phyloP scores from a whole-genome alignment of 2,113 vertebrate species.

The Indri indri region DNA sequence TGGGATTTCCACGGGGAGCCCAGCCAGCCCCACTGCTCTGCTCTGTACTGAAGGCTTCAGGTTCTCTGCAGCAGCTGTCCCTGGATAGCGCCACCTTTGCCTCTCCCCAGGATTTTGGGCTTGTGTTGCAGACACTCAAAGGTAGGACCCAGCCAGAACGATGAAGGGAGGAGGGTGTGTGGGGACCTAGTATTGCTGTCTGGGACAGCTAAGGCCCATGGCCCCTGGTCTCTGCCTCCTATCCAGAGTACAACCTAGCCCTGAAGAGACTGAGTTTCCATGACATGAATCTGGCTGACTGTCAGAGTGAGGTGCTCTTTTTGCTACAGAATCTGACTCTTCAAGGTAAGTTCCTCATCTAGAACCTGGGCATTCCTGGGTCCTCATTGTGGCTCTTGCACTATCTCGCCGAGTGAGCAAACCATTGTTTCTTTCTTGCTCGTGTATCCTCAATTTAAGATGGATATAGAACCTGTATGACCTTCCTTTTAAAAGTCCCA shows the following conservation, averaged over 20 bases:
- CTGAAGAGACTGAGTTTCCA: slow-evolving; percentile 89
- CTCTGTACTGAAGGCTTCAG: slow-evolving; percentile 84
- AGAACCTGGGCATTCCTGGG: background rate
- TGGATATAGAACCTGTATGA: background rate
- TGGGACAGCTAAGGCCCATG: background rate
- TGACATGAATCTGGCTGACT: slow-evolving; percentile 89
- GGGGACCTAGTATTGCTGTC: background rate
- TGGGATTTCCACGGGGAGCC: slow-evolving; percentile 87
- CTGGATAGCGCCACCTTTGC: slow-evolving; percentile 86
- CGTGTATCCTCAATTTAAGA: slow-evolving; percentile 16
- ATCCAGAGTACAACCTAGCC: slow-evolving; percentile 83
- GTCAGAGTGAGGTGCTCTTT: slow-evolving; percentile 88
- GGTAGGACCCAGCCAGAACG: slow-evolving; percentile 78
- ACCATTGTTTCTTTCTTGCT: background rate
- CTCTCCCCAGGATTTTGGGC: slow-evolving; percentile 78
- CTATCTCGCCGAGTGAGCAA: background rate
- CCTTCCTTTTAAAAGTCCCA: slow-evolving; percentile 17
- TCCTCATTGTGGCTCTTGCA: background rate
- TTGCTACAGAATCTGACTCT: slow-evolving; percentile 87
- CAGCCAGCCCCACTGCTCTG: slow-evolving; percentile 80
- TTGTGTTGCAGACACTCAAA: slow-evolving; percentile 84
- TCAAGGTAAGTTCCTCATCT: slow-evolving; percentile 83
- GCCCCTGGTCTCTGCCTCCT: background rate
- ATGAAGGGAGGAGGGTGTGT: background rate
- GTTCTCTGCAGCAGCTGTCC: slow-evolving; percentile 86